These are phyloP conservation scores for Dufourea novaeangliae DNA, from an alignment of 1,140 invertebrate genomes.

Conservation along the genomic window DNA sequence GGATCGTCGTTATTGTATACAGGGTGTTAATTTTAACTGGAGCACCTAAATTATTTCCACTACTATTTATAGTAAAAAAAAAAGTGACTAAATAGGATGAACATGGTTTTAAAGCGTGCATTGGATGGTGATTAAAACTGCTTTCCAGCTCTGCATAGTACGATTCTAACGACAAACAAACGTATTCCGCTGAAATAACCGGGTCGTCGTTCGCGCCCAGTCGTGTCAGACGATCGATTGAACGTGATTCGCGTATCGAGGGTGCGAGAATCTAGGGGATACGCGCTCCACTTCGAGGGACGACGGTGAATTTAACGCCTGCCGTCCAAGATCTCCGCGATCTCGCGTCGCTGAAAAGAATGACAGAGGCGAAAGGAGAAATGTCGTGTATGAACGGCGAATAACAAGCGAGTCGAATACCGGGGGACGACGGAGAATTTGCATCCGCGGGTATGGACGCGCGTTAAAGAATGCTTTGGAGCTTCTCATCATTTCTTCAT, in stretches of 20 bases:
- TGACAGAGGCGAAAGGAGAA: neutral
- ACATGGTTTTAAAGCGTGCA: neutral
- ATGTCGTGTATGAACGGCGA: conserved; percentile 1
- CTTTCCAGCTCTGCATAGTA: neutral
- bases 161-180: neutral
- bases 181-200: conserved; percentile 13
- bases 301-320: neutral
- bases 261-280: neutral
- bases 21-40: too few relatives aligned
- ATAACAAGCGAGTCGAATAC: conserved; percentile 9
- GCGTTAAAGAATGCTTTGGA: neutral
- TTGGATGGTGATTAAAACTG: too few relatives aligned
- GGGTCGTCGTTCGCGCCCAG: conserved; percentile 1
- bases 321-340: neutral
- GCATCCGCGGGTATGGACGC: neutral
- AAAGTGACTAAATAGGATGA: neutral
- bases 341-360: neutral
- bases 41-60: too few relatives aligned
- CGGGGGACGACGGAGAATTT: conserved; percentile 14
- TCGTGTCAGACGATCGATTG: conserved; percentile 33
- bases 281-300: neutral
- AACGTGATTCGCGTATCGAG: conserved; percentile 24
- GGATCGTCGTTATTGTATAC: too few relatives aligned
- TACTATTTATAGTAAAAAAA: too few relatives aligned
- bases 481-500: neutral